Evolutionary conservation across 2,888 invertebrate species (phyloP), one percentile per base, ranked within the genome.

Genomic region (Lycophotia porphyrea): DNA sequence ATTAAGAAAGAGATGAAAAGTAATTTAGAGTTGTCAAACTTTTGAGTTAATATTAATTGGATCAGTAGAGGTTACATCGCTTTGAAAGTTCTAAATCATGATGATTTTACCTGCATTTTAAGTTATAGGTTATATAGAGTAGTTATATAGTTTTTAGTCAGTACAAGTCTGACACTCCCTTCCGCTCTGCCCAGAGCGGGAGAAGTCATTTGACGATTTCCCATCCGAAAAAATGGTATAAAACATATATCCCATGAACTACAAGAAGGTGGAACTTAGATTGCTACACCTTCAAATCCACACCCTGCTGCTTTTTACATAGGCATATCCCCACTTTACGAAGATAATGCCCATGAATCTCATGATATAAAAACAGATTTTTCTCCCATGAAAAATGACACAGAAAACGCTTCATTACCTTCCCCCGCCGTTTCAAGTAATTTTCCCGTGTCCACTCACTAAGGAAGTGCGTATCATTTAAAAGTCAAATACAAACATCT

Each of bases 401-500:
- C 15, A 27, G 47, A 63, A 83, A 21, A 49, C 31, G 55, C 79
- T 27, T 15, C 61, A 78, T 83, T 67, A 78, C 49, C 55, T 47
- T n/a, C n/a, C n/a, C n/a, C 13, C 2, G 39, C 7, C 42, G 47
- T 69, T 72, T 49, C 34, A 34, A 81, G 44, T 74, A 24, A 67
- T 67, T 60, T 42, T 47, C 24, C 49, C 52, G 39, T 36, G 49
- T n/a, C 13, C 52, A 55, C 47, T 84, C 34, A 39, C 75, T 13
- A 31, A 75, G 76, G 85, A 74, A 84, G 36, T 36, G 24, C 27
- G 34, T 61, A 58, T 78, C 52, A 74, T 86, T 76, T 74, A 65
- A 86, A 84, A 84, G 69, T 47, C 74, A 84, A 87, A 80, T 70
- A 64, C 42, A 39, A 55, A 58, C 61, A 60, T 61, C 44, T 42